phyloP scores from a whole-genome alignment of 1,140 invertebrate species.

The Drosophila equinoxialis region DNA sequence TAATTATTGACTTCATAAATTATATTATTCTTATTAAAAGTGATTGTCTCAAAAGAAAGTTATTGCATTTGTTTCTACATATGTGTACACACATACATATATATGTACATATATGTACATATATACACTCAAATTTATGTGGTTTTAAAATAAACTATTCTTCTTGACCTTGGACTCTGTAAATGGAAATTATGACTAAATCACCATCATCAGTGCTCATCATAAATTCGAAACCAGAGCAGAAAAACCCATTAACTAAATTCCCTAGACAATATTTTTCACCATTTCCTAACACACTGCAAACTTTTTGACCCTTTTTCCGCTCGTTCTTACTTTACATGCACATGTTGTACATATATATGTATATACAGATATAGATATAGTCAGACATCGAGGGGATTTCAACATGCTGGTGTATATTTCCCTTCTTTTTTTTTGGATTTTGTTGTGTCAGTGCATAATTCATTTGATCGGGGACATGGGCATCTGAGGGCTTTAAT shows the following conservation, averaged over 20 bases:
- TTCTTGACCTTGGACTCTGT: not conserved
- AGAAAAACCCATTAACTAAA: slow-evolving; percentile 19
- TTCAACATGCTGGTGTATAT: slow-evolving; percentile 14
- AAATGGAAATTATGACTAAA: not conserved
- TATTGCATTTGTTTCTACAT: no score
- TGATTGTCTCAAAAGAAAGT: no score
- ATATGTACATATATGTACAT: no score
- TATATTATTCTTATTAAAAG: no score
- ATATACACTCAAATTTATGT: not conserved
- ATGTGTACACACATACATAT: no score
- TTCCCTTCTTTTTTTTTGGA: slow-evolving; percentile 6
- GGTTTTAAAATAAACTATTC: not conserved
- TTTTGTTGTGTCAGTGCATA: slow-evolving; percentile 46
- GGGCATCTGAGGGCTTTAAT: slow-evolving; percentile 60
- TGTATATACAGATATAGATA: slow-evolving; percentile 39
- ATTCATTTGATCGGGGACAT: slow-evolving; percentile 50
- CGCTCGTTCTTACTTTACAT: not conserved
- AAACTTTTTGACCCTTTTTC: slow-evolving; percentile 50
- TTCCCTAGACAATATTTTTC: slow-evolving; percentile 31
- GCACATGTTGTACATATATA: not conserved
- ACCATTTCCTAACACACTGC: slow-evolving; percentile 1
- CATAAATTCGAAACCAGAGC: slow-evolving; percentile 26
- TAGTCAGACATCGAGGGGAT: slow-evolving; percentile 44
- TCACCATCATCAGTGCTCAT: slow-evolving; percentile 26
- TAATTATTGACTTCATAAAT: no score